Conservation (phyloP, 2,113 vertebrate species). For the Lanius ludovicianus region DNA sequence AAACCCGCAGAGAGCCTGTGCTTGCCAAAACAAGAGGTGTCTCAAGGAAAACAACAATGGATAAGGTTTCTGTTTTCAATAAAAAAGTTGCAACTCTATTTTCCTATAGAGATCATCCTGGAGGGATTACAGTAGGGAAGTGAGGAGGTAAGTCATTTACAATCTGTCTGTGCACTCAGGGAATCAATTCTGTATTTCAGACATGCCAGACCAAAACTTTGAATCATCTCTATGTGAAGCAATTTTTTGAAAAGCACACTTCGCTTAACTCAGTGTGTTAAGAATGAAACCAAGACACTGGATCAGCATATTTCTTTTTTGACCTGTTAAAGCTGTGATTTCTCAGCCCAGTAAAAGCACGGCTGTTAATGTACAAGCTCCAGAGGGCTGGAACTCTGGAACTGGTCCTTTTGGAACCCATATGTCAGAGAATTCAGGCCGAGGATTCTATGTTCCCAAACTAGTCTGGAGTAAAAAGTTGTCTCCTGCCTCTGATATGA, state of each 20-base stretch:
- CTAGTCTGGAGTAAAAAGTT: neutral
- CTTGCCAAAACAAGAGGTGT: neutral
- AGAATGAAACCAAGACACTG: neutral
- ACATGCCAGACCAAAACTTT: neutral
- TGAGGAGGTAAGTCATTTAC: neutral
- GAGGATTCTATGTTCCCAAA: neutral
- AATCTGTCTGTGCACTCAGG: neutral
- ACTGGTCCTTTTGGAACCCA: neutral
- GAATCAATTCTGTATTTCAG: neutral
- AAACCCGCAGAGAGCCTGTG: neutral
- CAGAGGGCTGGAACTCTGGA: neutral
- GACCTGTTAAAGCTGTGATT: neutral
- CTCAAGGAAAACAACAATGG: neutral
- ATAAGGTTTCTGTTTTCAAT: neutral
- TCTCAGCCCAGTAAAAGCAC: neutral
- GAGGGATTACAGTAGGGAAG: neutral
- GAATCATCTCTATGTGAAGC: fast-evolving
- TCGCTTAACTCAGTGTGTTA: neutral
- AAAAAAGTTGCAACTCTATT: neutral
- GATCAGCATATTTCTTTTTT: neutral
- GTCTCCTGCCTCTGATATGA: neutral
- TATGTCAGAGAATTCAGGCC: neutral
- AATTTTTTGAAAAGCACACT: neutral
- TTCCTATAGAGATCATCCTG: neutral
- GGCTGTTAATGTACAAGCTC: neutral